phyloP scores from a whole-genome alignment of 1,140 invertebrate genomes.

The Calephelis virginiensis region DNA sequence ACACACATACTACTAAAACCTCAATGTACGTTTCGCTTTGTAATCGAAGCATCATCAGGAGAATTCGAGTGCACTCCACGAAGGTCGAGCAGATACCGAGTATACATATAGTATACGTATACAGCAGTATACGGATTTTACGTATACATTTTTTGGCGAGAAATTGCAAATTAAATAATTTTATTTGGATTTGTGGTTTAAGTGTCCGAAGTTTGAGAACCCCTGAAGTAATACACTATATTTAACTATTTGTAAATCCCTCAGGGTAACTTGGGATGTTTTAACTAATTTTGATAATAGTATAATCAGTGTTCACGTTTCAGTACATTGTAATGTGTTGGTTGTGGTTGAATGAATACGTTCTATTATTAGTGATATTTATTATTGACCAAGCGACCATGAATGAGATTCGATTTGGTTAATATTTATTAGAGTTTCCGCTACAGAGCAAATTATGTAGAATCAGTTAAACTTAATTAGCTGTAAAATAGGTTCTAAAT shows the following conservation, averaged over 20 bases:
- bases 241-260: slow-evolving; percentile 30
- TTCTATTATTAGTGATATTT: slow-evolving; percentile 4
- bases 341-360: background rate
- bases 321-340: slow-evolving; percentile 9
- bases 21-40: no score
- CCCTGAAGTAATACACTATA: background rate
- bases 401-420: slow-evolving; percentile 4
- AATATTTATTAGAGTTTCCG: slow-evolving; percentile 10
- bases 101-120: no score
- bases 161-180: no score
- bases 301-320: slow-evolving; percentile 1
- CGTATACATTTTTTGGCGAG: no score
- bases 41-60: no score
- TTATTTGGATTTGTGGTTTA: no score
- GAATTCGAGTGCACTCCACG: no score
- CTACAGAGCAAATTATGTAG: slow-evolving; percentile 5
- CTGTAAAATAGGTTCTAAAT: slow-evolving; percentile 10
- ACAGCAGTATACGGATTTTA: no score
- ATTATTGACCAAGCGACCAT: slow-evolving; percentile 7
- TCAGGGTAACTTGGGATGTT: slow-evolving; percentile 33
- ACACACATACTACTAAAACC: no score
- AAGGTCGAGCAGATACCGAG: no score
- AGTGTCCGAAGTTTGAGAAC: no score
- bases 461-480: slow-evolving; percentile 7
- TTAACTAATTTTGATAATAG: slow-evolving; percentile 31